Base-by-base conservation (phyloP, 2,888 invertebrate genomes). In the Gastrophysa polygoni region DNA sequence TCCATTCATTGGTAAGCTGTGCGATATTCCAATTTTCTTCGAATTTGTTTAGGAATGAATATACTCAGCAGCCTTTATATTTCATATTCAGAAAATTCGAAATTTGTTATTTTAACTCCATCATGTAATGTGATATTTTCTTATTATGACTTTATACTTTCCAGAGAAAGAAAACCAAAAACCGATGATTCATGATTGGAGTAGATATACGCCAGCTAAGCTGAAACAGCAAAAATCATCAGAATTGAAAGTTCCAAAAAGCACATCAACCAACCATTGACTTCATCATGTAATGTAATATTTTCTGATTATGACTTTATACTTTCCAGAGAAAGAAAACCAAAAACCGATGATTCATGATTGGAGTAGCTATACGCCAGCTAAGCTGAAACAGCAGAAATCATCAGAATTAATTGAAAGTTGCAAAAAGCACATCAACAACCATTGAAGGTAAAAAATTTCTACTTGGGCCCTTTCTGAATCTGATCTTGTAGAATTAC, bases 291-390 rank as follows among this genome's bases (percentile, higher is more conserved):
- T 6, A 38, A 14, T 16, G n/a, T 4, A 38, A 46, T 18, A 18
- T 20, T 20, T 18, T 20, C 18, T 46, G 8, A 11, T 18, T 46
- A 46, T 20, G 11, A 11, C n/a, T n/a, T 7, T 46, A 3, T 46
- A 38, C 1, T 49, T 49, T 49, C n/a, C 49, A 49, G 51, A 51
- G 14, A 51, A 16, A 51, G 29, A 11, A 51, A 51, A 17, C 20
- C 16, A 51, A 34, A 11, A 51, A 34, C 18, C 51, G 16, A 51
- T 34, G 8, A 16, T 29, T 16, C 14, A 51, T 51, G 32, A 51
- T 46, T 51, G 51, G 51, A 51, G 51, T 49, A 49, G 49, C 34
- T 29, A 51, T 34, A 51, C 17, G 11, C 51, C 32, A 51, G 32
- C 29, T 16, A 34, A 29, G 17, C 34, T 51, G 11, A 16, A 34